Conservation (phyloP, 1,140 invertebrate genomes). For the Leucophenga varia region DNA sequence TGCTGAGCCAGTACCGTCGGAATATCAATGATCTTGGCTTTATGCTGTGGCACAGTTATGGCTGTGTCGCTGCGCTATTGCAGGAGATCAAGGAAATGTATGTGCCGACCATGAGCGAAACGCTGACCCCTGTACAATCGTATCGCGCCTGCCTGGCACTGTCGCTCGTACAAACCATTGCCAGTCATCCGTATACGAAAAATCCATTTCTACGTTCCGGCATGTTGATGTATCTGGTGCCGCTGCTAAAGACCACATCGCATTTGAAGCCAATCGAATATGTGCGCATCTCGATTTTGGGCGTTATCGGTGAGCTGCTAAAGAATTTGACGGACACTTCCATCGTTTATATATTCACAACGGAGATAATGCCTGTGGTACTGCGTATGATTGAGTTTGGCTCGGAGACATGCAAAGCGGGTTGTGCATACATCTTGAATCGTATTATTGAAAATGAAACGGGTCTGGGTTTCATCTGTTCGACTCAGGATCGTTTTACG, state of each 20-base stretch:
- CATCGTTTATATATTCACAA: not conserved
- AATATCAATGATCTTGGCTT: too few relatives aligned
- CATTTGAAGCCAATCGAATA: slow-evolving; percentile 2
- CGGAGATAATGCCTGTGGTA: not conserved
- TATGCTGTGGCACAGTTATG: slow-evolving; percentile 2
- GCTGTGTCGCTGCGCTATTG: slow-evolving; percentile 3
- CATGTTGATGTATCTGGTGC: slow-evolving; percentile 3
- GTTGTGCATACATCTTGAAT: not conserved
- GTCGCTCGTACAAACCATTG: slow-evolving; percentile 1
- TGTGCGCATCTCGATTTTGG: slow-evolving; percentile 2
- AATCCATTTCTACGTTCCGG: not conserved
- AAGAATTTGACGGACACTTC: slow-evolving; percentile 2
- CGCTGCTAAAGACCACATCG: not conserved
- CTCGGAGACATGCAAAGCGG: slow-evolving; percentile 1
- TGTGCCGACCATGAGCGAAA: not conserved
- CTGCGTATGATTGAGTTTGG: not conserved
- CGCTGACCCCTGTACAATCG: not conserved
- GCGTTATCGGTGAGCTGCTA: slow-evolving; percentile 4
- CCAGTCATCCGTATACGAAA: not conserved
- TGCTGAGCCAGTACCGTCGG: too few relatives aligned
- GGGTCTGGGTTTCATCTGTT: too few relatives aligned
- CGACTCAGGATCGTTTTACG: slow-evolving; percentile 5
- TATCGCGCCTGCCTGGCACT: slow-evolving; percentile 1
- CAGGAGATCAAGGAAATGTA: slow-evolving; percentile 6
- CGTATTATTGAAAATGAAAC: slow-evolving; percentile 1